phyloP scores from a whole-genome alignment of 2,113 vertebrate species.

The Thymallus thymallus region DNA sequence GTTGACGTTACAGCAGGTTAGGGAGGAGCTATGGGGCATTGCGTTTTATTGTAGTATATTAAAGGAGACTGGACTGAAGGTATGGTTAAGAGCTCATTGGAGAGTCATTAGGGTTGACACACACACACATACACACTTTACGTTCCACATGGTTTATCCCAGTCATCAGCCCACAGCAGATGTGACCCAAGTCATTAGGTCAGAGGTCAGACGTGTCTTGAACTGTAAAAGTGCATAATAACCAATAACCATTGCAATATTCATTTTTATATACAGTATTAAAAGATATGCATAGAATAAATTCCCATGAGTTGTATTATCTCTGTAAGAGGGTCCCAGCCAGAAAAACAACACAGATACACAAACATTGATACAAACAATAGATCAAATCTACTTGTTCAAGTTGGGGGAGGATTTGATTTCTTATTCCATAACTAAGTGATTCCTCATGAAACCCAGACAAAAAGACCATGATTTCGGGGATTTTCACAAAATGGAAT shows the following conservation, averaged over 20 bases:
- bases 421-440: no score
- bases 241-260: background rate
- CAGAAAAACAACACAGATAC: background rate
- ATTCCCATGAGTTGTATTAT: background rate
- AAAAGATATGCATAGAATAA: background rate
- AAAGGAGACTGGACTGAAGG: conserved; percentile 36
- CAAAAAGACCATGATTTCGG: no score
- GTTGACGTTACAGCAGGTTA: conserved; percentile 34
- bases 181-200: conserved; percentile 66
- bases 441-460: no score
- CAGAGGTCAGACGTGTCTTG: conserved; percentile 20
- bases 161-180: conserved; percentile 68
- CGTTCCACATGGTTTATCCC: conserved; percentile 69
- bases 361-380: background rate
- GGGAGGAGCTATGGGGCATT: conserved; percentile 41
- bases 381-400: background rate
- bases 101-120: conserved; percentile 60
- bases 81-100: conserved; percentile 64
- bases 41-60: conserved; percentile 56
- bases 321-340: background rate
- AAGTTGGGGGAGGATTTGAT: no score
- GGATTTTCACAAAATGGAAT: no score
- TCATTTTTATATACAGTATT: background rate
- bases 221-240: background rate
- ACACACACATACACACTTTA: conserved; percentile 25